A percentile compares a stretch with the other conserved stretches of the same genome.
Evolutionary conservation across 2,797 vertebrate genomes (phyloP).

Genomic region (Otolemur crassicaudatus): DNA sequence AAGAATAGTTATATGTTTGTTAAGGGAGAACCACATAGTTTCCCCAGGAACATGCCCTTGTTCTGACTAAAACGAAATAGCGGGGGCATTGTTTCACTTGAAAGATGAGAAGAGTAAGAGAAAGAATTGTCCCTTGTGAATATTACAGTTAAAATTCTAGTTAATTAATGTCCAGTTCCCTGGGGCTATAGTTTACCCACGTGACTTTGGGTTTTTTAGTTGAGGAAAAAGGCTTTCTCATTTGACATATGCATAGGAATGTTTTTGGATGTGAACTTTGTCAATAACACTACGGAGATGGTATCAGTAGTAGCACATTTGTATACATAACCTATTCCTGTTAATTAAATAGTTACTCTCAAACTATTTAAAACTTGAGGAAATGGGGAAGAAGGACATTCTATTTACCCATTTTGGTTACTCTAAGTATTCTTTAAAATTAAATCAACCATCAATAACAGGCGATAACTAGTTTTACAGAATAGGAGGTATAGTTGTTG

Average conservation of each 20-base stretch:
- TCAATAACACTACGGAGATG: neutral
- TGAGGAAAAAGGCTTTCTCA: neutral
- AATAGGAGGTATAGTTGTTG: neutral
- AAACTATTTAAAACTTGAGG: neutral
- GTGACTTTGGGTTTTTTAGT: constrained; percentile 45
- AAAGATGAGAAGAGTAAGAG: neutral
- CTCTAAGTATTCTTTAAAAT: neutral
- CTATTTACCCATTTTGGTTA: neutral
- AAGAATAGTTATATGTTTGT: neutral
- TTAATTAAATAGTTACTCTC: neutral
- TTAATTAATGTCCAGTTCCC: neutral
- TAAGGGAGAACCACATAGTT: neutral
- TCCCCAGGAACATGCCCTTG: neutral
- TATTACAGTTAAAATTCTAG: constrained; percentile 11
- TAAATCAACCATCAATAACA: neutral
- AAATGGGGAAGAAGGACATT: neutral
- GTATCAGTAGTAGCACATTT: neutral
- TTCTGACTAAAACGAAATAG: neutral
- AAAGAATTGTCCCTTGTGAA: neutral
- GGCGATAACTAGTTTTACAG: constrained; percentile 20
- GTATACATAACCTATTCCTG: neutral
- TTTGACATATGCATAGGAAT: neutral
- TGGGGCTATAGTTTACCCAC: neutral
- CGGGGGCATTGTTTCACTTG: neutral
- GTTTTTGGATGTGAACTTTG: constrained; percentile 21